These are phyloP conservation scores for Scylla paramamosain DNA, from an alignment of 1,140 invertebrate genomes.

Conservation along the genomic window DNA sequence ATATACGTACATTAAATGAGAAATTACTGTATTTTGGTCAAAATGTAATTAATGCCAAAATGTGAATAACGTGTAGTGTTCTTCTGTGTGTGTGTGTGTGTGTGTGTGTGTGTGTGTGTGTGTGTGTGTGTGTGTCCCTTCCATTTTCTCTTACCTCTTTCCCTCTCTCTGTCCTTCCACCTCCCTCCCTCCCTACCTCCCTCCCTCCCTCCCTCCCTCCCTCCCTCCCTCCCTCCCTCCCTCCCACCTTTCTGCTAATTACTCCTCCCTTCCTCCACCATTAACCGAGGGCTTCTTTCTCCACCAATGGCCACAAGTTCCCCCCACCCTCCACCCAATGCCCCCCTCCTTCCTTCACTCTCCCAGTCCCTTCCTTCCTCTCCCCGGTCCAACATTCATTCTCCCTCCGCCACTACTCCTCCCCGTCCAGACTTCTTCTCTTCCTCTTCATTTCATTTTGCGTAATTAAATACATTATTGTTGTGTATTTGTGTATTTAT, in stretches of 20 bases:
- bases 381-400: background rate
- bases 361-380: background rate
- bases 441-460: background rate
- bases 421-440: background rate
- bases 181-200: background rate
- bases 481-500: background rate
- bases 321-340: background rate
- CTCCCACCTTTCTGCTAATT: background rate
- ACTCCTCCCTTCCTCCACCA: background rate
- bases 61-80: background rate
- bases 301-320: background rate
- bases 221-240: background rate
- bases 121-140: background rate
- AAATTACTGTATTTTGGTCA: too few relatives aligned
- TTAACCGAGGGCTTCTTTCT: slow-evolving; percentile 2
- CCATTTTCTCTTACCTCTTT: background rate
- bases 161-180: background rate
- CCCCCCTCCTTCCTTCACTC: background rate
- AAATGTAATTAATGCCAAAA: background rate
- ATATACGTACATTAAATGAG: too few relatives aligned
- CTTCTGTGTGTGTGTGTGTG: background rate
- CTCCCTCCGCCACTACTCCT: background rate
- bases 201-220: background rate
- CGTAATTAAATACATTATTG: slow-evolving; percentile 2
- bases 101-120: slow-evolving; percentile 20